Evolutionary conservation across 2,797 vertebrate species (phyloP), one percentile per base, ranked within the genome.

Genomic region (Lepilemur ruficaudatus): DNA sequence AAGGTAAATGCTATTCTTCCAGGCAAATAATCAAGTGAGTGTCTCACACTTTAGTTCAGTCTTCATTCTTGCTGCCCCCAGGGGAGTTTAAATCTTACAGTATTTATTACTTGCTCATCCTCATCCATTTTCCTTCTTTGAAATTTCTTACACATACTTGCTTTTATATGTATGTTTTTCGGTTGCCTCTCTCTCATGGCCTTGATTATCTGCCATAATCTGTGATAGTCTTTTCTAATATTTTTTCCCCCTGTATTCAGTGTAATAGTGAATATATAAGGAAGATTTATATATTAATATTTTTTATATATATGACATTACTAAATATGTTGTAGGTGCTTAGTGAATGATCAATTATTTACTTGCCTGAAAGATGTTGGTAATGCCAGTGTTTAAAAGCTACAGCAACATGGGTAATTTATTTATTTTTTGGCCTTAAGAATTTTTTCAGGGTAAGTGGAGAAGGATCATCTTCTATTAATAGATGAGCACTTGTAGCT

Each of bases 121-220:
- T 94, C 72, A 79, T 70, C 93, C 20, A 23, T 87, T 97, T 91
- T 92, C n/a, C 67, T 72, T 67, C 59, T 89, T 92, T 73, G 73
- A 89, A 76, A 50, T 95, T 97, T 89, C 82, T 63, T 79, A 61
- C n/a, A 18, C 41, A 25, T 59, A 4, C 32, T 94, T 91, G 30
- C 35, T 87, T 73, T 93, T 90, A 4, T 91, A 6, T 65, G 15
- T 78, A 25, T 91, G 14, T 82, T 90, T 92, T 72, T 72, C 52
- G 89, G 0, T 95, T 81, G 46, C 61, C 75, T 91, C 79, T 69
- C 15, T 78, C 2, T 38, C 15, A 17, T 79, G 78, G 15, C 57
- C 50, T 73, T 78, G 25, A 6, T 92, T 32, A 73, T 92, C 46
- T 93, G 17, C 59, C 55, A 50, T 61, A 73, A 61, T 8, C 52